phyloP scores from a whole-genome alignment of 2,888 invertebrate genomes.

The Parochlus steinenii region DNA sequence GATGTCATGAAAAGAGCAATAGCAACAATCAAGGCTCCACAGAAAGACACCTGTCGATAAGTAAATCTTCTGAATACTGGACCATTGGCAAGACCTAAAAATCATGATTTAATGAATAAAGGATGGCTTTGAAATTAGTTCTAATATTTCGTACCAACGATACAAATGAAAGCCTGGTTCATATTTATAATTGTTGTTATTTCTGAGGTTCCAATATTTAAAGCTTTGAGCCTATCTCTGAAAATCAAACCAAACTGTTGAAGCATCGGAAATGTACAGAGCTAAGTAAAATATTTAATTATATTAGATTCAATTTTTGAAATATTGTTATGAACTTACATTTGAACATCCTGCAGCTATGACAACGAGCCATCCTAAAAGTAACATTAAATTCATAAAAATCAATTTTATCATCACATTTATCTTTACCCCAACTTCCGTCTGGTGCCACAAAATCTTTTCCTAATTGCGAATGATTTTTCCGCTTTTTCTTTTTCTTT shows the following conservation, averaged over 20 bases:
- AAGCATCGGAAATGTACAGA: slow-evolving; percentile 45
- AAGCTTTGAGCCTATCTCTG: slow-evolving; percentile 39
- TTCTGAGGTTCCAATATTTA: slow-evolving; percentile 46
- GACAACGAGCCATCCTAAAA: slow-evolving; percentile 53
- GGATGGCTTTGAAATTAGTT: not conserved
- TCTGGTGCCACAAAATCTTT: slow-evolving; percentile 50
- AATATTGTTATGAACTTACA: slow-evolving; percentile 35
- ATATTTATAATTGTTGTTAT: slow-evolving; percentile 56
- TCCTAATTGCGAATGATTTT: slow-evolving; percentile 27
- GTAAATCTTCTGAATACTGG: slow-evolving; percentile 49
- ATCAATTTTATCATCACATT: too few species aligned
- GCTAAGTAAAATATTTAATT: slow-evolving; percentile 26
- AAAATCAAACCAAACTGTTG: slow-evolving; percentile 60
- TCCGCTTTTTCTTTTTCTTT: slow-evolving; percentile 31
- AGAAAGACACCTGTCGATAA: slow-evolving; percentile 47
- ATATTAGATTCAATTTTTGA: not conserved
- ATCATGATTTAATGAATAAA: slow-evolving; percentile 3
- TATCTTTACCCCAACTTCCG: slow-evolving; percentile 60
- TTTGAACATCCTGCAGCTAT: slow-evolving; percentile 54
- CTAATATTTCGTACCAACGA: slow-evolving; percentile 32
- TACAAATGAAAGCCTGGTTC: slow-evolving; percentile 26
- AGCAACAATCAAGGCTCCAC: slow-evolving; percentile 42
- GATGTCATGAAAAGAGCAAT: slow-evolving; percentile 41
- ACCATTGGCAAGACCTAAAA: slow-evolving; percentile 50
- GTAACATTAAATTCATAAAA: too few species aligned